A percentile compares a stretch with the other conserved stretches of the same genome.
Evolutionary conservation across 2,113 vertebrate species (phyloP).

Genomic region (Felis chaus): DNA sequence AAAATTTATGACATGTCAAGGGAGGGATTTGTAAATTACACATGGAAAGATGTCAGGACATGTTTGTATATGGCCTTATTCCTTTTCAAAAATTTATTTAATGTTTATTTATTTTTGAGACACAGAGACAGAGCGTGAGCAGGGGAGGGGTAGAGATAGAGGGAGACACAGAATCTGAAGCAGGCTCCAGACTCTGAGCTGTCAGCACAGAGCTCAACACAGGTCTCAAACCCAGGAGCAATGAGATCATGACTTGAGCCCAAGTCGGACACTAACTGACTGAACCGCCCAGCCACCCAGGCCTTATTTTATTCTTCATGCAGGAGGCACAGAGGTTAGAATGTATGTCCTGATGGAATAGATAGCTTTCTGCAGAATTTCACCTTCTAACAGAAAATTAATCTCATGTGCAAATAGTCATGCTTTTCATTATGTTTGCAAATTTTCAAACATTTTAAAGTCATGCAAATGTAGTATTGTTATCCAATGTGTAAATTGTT

Average conservation of each 20-base stretch:
- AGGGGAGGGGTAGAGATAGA: too few species aligned
- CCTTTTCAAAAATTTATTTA: neutral
- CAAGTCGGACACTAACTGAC: too few species aligned
- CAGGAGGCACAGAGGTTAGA: neutral
- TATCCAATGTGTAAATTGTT: neutral
- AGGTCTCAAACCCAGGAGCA: too few species aligned
- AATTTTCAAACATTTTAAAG: conserved; percentile 23
- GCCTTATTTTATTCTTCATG: neutral
- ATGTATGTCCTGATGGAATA: neutral
- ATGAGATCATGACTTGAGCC: too few species aligned
- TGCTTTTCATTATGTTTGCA: neutral
- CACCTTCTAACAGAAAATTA: neutral
- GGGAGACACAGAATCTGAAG: too few species aligned
- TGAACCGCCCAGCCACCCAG: too few species aligned
- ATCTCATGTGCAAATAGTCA: neutral
- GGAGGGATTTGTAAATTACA: neutral
- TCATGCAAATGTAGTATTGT: neutral
- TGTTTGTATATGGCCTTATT: neutral
- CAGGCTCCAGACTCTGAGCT: too few species aligned
- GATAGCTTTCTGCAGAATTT: conserved; percentile 12
- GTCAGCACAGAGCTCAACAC: too few species aligned
- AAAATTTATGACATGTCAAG: neutral
- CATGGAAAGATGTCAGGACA: neutral
- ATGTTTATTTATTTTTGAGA: too few species aligned
- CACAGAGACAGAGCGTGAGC: too few species aligned